Base-by-base conservation (phyloP, 2,797 vertebrate genomes). In the Pipistrellus pipistrellus region DNA sequence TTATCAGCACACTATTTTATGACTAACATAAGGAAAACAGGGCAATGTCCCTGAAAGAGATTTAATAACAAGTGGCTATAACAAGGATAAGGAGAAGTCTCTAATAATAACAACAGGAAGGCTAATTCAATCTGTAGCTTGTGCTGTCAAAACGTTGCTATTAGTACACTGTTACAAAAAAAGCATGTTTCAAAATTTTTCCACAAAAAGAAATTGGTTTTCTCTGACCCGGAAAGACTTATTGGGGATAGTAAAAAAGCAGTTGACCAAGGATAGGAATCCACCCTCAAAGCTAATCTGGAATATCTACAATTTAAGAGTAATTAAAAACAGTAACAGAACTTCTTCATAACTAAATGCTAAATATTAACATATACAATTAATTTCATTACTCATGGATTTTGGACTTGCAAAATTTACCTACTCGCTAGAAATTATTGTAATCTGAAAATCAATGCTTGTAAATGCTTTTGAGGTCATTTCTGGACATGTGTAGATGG, bases 11-110 rank as follows among this genome's bases (percentile, higher is more conserved):
- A 76, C 3, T 72, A 55, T 57, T 81, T 93, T 83, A 93, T 4
- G 27, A 85, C 84, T 78, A 91, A 97, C 20, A 18, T 17, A 91
- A 81, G 23, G 55, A 75, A 94, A 95, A 88, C 20, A 86, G 14
- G 10, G n/a, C 11, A 92, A 77, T 38, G 5, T 41, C 62, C n/a
- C 86, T 11, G n/a, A 14, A 94, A 90, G 27, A 41, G 15, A 89
- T 20, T 87, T 94, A 88, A 66, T 84, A 92, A 92, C 21, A 89
- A 92, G 35, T 4, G 10, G 44, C 44, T 90, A 6, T 44, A 68
- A 27, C 12, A 91, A 87, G 20, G 32, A 85, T 77, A 93, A 86
- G 21, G 15, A 6, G 3, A 4, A 4, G 4, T 48, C 44, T 83
- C 86, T 89, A 96, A 77, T 89, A 96, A 77, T 8, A 94, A 87